Conservation (phyloP, 1,140 invertebrate genomes). For the Episyrphus balteatus region DNA sequence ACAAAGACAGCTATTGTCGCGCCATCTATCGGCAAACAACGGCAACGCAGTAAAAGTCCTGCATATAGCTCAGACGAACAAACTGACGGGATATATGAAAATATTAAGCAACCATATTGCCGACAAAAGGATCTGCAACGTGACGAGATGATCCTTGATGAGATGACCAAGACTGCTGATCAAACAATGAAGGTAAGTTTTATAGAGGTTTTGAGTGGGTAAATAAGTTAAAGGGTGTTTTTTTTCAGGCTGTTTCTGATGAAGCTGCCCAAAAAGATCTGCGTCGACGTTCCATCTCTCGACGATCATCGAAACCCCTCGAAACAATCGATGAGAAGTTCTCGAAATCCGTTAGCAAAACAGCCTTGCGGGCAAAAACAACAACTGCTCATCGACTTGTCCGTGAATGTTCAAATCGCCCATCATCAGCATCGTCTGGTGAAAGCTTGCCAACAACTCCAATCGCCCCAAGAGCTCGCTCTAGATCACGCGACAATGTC, state of each 20-base stretch:
- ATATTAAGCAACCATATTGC: slow-evolving; percentile 26
- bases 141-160: slow-evolving; percentile 29
- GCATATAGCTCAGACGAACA: not conserved
- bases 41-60: not conserved
- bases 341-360: slow-evolving; percentile 11
- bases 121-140: slow-evolving; percentile 27
- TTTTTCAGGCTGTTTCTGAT: slow-evolving; percentile 25
- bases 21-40: not conserved
- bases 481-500: slow-evolving; percentile 15
- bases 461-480: slow-evolving; percentile 17
- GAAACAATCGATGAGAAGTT: slow-evolving; percentile 33
- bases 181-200: slow-evolving; percentile 30
- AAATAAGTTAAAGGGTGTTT: no score
- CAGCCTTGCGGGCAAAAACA: slow-evolving; percentile 8
- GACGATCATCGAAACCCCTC: slow-evolving; percentile 24
- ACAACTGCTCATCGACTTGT: not conserved
- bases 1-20: slow-evolving; percentile 1
- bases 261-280: slow-evolving; percentile 31
- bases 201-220: not conserved
- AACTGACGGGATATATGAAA: slow-evolving; percentile 7
- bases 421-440: slow-evolving; percentile 30
- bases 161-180: slow-evolving; percentile 34
- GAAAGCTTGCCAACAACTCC: slow-evolving; percentile 19
- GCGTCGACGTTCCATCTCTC: slow-evolving; percentile 26
- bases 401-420: slow-evolving; percentile 10